Base-by-base conservation (phyloP, 2,797 vertebrate species). In the Sphenopsis melanotis region DNA sequence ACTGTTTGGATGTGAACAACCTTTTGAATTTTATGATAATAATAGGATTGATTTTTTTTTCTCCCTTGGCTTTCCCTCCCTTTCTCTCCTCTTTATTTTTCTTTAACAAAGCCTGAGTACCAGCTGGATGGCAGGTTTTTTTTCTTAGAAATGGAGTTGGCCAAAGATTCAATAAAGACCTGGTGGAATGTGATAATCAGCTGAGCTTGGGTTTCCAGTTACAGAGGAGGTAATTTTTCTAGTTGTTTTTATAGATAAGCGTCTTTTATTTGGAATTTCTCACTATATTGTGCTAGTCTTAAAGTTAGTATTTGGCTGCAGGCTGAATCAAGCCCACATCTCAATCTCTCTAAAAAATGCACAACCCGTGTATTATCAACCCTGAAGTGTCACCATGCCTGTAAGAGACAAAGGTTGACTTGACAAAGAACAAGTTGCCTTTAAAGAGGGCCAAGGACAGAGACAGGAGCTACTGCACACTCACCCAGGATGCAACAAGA, bases 21-120 rank as follows among this genome's bases (percentile, higher is more conserved):
- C 42, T 74, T 90, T 69, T 94, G 59, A 94, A 91, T 95, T 61
- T 53, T 61, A 92, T 76, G 55, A 82, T 95, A 96, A 95, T 95
- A 80, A 96, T 42, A 91, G 50, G 53, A 65, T 72, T 12, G 15
- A 26, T 8, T 84, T 41, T 39, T 66, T 66, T 60, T 46, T 18
- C 20, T 3, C 2, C 2, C 12, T 66, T 74, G 74, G 17, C 18
- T 93, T 78, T 87, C 24, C 12, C 12, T 81, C 42, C 17, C 11
- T 68, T 80, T 18, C 32, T 77, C 13, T 46, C 9, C 6, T 20
- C 3, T 57, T 83, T n/a, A 69, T 32, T 70, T 56, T 21, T 11
- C 32, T 80, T 49, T 84, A 93, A 93, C 32, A 95, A 95, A 96
- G 83, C 41, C 36, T 42, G 27, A 19, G 26, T 83, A 65, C 46